Percentiles rank a stretch among this genome's conserved stretches.
phyloP scores from a whole-genome alignment of 2,888 invertebrate species.

The Chrysopilus asiliformis region DNA sequence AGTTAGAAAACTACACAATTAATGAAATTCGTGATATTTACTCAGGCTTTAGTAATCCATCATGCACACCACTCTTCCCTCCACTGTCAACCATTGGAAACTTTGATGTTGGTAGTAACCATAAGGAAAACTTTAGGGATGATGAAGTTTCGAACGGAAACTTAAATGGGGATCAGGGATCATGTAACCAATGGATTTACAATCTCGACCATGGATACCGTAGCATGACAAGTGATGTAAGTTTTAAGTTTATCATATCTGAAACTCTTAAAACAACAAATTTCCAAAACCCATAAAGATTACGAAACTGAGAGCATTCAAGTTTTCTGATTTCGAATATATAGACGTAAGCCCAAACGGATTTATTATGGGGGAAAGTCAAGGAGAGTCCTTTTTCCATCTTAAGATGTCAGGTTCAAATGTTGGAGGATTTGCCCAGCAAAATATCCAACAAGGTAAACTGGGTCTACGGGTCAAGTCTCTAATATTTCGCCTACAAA shows the following conservation, averaged over 20 bases:
- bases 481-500: too few relatives aligned
- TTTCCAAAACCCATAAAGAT: neutral
- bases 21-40: constrained; percentile 11
- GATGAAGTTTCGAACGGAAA: neutral
- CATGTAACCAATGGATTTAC: constrained; percentile 41
- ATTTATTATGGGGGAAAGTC: too few relatives aligned
- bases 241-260: neutral
- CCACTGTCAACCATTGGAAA: too few relatives aligned
- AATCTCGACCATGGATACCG: constrained; percentile 40
- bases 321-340: neutral
- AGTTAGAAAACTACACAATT: constrained; percentile 10
- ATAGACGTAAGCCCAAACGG: too few relatives aligned
- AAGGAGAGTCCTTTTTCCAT: neutral
- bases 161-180: neutral
- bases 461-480: too few relatives aligned
- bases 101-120: too few relatives aligned
- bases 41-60: constrained; percentile 10
- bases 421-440: too few relatives aligned
- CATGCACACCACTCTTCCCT: constrained; percentile 10
- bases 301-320: neutral
- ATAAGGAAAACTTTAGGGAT: too few relatives aligned
- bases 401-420: too few relatives aligned
- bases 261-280: neutral
- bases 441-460: too few relatives aligned
- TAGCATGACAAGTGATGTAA: constrained; percentile 47